Evolutionary conservation across 2,113 vertebrate species (phyloP).

Genomic region (Pholis gunnellus): DNA sequence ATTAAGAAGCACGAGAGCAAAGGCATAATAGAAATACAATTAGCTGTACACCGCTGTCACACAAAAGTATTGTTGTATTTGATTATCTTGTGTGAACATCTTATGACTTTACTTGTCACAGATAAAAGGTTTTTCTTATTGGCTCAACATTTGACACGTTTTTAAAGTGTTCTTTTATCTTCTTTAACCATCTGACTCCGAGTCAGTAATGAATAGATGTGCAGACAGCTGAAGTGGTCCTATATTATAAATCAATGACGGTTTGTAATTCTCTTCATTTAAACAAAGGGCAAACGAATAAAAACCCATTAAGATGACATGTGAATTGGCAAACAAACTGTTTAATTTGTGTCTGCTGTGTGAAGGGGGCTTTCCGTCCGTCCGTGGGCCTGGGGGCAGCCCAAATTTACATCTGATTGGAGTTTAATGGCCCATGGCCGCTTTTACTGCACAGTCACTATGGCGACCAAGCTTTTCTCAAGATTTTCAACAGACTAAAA

Average conservation of each 20-base stretch:
- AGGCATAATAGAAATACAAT: neutral
- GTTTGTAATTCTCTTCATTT: conserved; percentile 89
- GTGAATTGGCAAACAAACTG: conserved; percentile 94
- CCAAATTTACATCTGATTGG: conserved; percentile 93
- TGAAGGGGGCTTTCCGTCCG: conserved; percentile 79
- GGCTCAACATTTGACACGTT: conserved; percentile 9
- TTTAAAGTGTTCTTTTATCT: conserved; percentile 39
- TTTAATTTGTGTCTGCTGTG: conserved; percentile 88
- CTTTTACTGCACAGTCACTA: conserved; percentile 85
- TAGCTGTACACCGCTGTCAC: neutral
- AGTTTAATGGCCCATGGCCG: conserved; percentile 90
- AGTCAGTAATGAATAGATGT: conserved; percentile 56
- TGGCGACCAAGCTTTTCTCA: conserved; percentile 90
- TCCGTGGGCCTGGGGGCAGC: conserved; percentile 73
- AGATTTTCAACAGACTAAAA: conserved; percentile 92
- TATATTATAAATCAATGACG: conserved; percentile 89
- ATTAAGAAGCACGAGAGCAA: neutral
- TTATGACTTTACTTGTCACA: neutral
- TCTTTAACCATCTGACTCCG: conserved; percentile 45
- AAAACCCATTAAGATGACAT: conserved; percentile 92
- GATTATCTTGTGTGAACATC: neutral
- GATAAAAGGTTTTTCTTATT: neutral
- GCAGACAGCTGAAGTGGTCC: conserved; percentile 81
- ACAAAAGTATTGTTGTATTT: neutral
- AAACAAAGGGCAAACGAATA: conserved; percentile 89